phyloP scores from a whole-genome alignment of 2,888 invertebrate genomes.

The Ceraclea dissimilis region DNA sequence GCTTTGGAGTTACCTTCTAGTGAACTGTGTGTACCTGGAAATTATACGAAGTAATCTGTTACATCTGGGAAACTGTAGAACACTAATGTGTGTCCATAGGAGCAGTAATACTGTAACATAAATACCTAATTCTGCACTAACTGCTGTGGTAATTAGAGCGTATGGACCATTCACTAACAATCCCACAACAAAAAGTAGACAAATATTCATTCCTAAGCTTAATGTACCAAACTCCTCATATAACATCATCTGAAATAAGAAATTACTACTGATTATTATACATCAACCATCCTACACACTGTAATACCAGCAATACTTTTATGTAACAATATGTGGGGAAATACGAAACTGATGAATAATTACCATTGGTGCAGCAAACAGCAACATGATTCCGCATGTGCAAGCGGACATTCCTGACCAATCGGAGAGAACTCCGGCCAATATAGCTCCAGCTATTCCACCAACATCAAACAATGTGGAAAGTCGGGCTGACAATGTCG shows the following conservation, averaged over 20 bases:
- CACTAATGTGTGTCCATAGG: no score
- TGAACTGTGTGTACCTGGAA: conserved; percentile 68
- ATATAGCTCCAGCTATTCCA: conserved; percentile 82
- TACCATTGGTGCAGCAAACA: conserved; percentile 76
- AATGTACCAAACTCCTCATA: conserved; percentile 68
- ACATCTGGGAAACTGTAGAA: neutral
- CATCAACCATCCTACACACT: no score
- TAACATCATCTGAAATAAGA: conserved; percentile 64
- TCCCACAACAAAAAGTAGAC: conserved; percentile 67
- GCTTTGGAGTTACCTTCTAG: conserved; percentile 81
- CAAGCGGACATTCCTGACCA: conserved; percentile 74
- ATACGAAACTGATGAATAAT: no score
- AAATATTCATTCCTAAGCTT: conserved; percentile 53
- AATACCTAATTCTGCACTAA: conserved; percentile 79
- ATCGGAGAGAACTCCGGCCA: conserved; percentile 83
- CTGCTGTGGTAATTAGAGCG: conserved; percentile 92
- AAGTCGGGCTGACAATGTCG: conserved; percentile 64
- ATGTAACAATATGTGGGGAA: no score
- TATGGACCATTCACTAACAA: conserved; percentile 92
- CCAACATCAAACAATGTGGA: conserved; percentile 84
- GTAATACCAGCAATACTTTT: no score
- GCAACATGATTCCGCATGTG: conserved; percentile 78
- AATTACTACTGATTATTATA: conserved; percentile 15
- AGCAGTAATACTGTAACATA: no score
- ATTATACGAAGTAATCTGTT: neutral